These are phyloP conservation scores for Picus viridis DNA, from an alignment of 2,797 vertebrate species.

Conservation along the genomic window DNA sequence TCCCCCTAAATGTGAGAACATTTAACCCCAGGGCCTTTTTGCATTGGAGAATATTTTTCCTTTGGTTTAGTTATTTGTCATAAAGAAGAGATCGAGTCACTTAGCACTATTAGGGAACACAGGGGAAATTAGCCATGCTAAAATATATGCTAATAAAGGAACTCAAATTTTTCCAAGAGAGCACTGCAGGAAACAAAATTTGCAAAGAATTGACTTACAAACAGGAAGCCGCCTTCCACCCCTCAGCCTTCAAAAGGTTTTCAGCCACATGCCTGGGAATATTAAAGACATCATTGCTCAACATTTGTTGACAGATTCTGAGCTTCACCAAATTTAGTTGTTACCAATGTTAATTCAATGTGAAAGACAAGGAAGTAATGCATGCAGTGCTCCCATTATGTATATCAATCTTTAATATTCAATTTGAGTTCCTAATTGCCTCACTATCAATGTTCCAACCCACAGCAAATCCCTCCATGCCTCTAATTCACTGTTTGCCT, in stretches of 20 bases:
- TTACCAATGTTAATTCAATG: conserved; percentile 69
- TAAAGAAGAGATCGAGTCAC: conserved; percentile 55
- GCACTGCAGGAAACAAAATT: conserved; percentile 80
- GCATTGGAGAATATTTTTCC: neutral
- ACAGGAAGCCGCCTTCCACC: conserved; percentile 81
- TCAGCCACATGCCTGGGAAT: conserved; percentile 82
- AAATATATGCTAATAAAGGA: conserved; percentile 77
- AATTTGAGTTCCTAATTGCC: conserved; percentile 75
- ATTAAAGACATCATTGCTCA: conserved; percentile 82
- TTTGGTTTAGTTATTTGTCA: conserved; percentile 34
- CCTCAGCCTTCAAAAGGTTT: conserved; percentile 82
- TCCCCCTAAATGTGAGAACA: neutral
- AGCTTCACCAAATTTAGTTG: conserved; percentile 76
- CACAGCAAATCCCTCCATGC: conserved; percentile 66
- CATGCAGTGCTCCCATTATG: conserved; percentile 72
- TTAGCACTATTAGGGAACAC: conserved; percentile 66
- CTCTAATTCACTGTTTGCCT: conserved; percentile 13
- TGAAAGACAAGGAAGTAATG: conserved; percentile 72
- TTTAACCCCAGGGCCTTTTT: conserved; percentile 34
- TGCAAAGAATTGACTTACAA: conserved; percentile 83
- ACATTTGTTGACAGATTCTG: conserved; percentile 77
- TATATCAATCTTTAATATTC: conserved; percentile 65
- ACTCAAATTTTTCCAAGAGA: conserved; percentile 80
- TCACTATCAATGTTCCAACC: conserved; percentile 54
- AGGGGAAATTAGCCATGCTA: conserved; percentile 77